Evolutionary conservation across 37 sponge, comb jelly and placozoan genomes (phyloP).

Genomic region (Geodia barretti): DNA sequence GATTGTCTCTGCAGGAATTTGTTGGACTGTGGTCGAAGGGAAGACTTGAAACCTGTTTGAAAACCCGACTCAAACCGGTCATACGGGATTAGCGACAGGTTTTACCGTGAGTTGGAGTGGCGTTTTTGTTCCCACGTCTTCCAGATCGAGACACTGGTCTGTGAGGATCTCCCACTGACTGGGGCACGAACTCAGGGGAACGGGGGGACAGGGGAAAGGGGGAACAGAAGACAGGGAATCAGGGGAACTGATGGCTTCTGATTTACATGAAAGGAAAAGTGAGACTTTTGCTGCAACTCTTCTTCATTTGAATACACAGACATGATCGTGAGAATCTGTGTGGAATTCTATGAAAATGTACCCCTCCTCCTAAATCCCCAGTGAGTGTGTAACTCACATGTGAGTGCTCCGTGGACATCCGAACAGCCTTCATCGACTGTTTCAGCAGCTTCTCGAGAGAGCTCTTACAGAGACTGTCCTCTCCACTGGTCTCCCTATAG

Average conservation of each 20-base stretch:
- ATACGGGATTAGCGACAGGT: background rate
- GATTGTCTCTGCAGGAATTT: background rate
- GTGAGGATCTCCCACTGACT: slow-evolving; percentile 77
- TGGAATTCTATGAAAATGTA: too few species aligned
- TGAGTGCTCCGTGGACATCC: slow-evolving; percentile 55
- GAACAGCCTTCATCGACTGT: slow-evolving; percentile 61
- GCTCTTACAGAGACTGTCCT: slow-evolving; percentile 53
- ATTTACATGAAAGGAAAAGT: too few species aligned
- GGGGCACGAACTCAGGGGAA: background rate
- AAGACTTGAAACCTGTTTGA: background rate
- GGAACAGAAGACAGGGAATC: background rate
- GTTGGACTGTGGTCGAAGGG: background rate
- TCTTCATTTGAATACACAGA: too few species aligned
- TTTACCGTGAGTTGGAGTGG: slow-evolving; percentile 42
- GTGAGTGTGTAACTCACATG: slow-evolving; percentile 40
- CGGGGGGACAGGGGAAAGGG: background rate
- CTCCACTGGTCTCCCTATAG: slow-evolving; percentile 22
- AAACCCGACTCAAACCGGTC: background rate
- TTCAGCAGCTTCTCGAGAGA: slow-evolving; percentile 63
- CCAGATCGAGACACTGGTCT: slow-evolving; percentile 72
- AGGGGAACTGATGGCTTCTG: too few species aligned
- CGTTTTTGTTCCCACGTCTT: slow-evolving; percentile 57
- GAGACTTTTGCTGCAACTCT: too few species aligned
- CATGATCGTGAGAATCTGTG: too few species aligned
- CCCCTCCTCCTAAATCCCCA: too few species aligned